These are phyloP conservation scores for Hippoglossus hippoglossus DNA, from an alignment of 2,797 vertebrate genomes.

Conservation along the genomic window DNA sequence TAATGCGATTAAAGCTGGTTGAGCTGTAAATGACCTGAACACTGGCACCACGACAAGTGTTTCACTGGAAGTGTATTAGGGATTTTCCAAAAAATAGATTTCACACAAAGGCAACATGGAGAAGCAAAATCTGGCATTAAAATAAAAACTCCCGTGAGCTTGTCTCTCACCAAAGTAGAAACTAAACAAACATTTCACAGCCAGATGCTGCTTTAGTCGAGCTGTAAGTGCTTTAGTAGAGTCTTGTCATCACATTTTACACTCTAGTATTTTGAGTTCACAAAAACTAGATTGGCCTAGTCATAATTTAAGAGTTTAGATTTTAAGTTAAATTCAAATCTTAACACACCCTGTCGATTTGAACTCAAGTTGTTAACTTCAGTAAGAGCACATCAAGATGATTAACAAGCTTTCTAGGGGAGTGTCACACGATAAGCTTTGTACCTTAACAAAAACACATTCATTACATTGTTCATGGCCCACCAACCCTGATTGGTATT, in stretches of 20 bases:
- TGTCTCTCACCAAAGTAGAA: not conserved
- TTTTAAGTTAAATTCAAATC: too few relatives aligned
- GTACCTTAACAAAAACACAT: slow-evolving; percentile 25
- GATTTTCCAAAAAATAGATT: not conserved
- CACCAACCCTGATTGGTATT: slow-evolving; percentile 15
- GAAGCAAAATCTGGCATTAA: not conserved
- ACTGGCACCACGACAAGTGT: slow-evolving; percentile 5
- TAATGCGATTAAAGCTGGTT: slow-evolving; percentile 30
- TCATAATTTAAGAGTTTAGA: too few relatives aligned
- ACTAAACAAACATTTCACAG: not conserved
- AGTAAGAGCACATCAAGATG: not conserved
- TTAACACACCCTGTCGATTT: too few relatives aligned
- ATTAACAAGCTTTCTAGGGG: not conserved
- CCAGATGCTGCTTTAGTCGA: not conserved
- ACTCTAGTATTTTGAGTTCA: too few relatives aligned
- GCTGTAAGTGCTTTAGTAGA: too few relatives aligned
- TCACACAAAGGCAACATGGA: not conserved
- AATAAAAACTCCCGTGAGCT: not conserved
- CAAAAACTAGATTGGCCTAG: too few relatives aligned
- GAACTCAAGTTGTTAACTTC: slow-evolving; percentile 6
- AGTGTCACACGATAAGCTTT: slow-evolving; percentile 19
- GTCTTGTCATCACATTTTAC: too few relatives aligned
- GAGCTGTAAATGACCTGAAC: slow-evolving; percentile 50
- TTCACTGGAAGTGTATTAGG: slow-evolving; percentile 1
- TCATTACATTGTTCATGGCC: slow-evolving; percentile 24